These are phyloP conservation scores for Thecocarcelia acutangulata DNA, from an alignment of 2,888 invertebrate genomes.

Conservation along the genomic window DNA sequence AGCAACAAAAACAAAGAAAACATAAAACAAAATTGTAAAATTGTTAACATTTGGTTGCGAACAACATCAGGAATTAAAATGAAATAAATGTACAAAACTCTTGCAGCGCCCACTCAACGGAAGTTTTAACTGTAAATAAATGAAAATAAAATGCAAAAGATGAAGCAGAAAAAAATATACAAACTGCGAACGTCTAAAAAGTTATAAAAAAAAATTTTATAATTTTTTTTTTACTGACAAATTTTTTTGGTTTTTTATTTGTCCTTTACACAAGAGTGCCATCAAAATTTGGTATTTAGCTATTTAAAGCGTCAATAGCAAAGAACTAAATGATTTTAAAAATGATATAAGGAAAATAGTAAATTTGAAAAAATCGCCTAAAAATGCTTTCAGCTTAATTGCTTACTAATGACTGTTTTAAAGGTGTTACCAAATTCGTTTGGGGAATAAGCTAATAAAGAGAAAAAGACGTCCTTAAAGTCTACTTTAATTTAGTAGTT, in stretches of 20 bases:
- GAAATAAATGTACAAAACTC: constrained; percentile 49
- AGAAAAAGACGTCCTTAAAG: no score
- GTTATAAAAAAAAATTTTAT: neutral
- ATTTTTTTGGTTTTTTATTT: constrained; percentile 6
- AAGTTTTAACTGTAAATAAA: constrained; percentile 62
- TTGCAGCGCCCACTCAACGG: constrained; percentile 48
- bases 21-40: constrained; percentile 8
- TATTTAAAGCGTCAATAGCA: constrained; percentile 2
- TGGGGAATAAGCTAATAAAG: no score
- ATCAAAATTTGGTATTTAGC: constrained; percentile 32
- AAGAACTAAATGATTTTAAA: neutral
- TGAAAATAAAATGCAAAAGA: constrained; percentile 31
- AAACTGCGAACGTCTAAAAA: neutral
- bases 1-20: neutral
- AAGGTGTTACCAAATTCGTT: no score
- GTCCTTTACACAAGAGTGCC: constrained; percentile 14
- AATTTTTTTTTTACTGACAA: neutral
- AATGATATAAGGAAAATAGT: no score
- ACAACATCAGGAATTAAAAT: constrained; percentile 20
- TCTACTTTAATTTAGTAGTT: no score
- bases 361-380: no score
- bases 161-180: constrained; percentile 1
- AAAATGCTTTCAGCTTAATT: no score
- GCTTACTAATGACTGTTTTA: no score
- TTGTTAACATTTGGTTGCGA: constrained; percentile 51